Evolutionary conservation across 53 echinoderm and acorn worm species (phyloP), one percentile per base, ranked within the genome.

Genomic region (Paracentrotus lividus): DNA sequence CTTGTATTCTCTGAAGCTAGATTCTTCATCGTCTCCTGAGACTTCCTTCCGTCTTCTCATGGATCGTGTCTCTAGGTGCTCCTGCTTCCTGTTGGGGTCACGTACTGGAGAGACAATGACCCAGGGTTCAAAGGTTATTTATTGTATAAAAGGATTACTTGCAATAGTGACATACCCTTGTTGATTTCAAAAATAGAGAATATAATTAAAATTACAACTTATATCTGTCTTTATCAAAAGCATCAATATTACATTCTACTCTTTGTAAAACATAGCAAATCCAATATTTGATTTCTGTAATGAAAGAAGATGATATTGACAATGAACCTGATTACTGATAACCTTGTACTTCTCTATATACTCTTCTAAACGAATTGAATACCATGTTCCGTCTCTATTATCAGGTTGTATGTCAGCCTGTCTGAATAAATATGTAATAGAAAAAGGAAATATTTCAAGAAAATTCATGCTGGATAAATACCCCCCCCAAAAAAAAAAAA

Each of bases 1-100:
- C 72, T 55, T 68, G 89, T 89, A 89, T 66, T 89, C 89, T 51
- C 69, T 68, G 90, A 16, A 90, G 90, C 90, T 90, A 18, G 90
- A 90, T 1, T 89, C 89, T 42, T 89, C 89, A 5, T 23, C 43
- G 1, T 59, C 64, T 40, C 61, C 66, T 20, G 86, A 86, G 32
- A 56, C 56, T 47, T 89, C 89, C 72, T 90, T 53, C 75, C 72
- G n/a, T 55, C 90, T 90, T 75, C 90, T 68, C 54, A 55, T 54
- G 32, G 90, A 90, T 20, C 90, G 14, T 51, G 90, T 90, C 72
- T 90, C 90, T 75, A 29, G 49, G 69, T 90, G 90, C 75, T 90
- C 90, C 90, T 90, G 90, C 38, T 52, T 44, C 72, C 18, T 90
- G 67, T 66, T 90, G 69, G 90, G 49, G 90, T 90, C 90, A 20